Percentiles rank a stretch among this genome's conserved stretches.
phyloP scores from a whole-genome alignment of 2,113 vertebrate genomes.

The Hymenochirus boettgeri region DNA sequence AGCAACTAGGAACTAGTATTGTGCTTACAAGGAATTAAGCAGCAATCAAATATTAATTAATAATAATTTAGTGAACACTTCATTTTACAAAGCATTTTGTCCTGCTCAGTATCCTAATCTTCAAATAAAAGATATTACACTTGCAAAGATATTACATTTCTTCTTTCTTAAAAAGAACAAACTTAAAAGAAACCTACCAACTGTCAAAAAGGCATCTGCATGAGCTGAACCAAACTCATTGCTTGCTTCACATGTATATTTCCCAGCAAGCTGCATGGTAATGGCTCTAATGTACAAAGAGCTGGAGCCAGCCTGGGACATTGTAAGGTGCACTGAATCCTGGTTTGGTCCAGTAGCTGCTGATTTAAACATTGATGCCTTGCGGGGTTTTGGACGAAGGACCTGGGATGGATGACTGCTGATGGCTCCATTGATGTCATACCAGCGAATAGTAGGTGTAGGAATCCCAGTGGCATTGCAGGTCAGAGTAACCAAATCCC shows the following conservation, averaged over 20 bases:
- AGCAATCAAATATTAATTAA: no score
- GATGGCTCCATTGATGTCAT: slow-evolving; percentile 55
- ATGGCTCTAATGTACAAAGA: slow-evolving; percentile 56
- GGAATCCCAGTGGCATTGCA: slow-evolving; percentile 66
- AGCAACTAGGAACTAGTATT: no score
- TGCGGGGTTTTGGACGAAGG: slow-evolving; percentile 52
- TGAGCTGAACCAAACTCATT: slow-evolving; percentile 52
- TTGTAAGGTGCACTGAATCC: slow-evolving; percentile 43
- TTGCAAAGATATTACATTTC: no score
- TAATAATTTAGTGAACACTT: no score
- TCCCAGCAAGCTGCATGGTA: slow-evolving; percentile 46
- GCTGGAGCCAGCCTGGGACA: slow-evolving; percentile 55
- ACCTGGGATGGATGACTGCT: slow-evolving; percentile 49
- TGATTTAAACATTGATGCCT: slow-evolving; percentile 20
- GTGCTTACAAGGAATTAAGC: no score
- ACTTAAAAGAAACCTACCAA: no score
- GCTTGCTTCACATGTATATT: slow-evolving; percentile 56
- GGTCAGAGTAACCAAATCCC: slow-evolving; percentile 54
- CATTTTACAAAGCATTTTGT: no score
- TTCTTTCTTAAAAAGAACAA: no score
- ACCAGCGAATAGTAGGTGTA: slow-evolving; percentile 59
- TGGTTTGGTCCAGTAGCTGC: slow-evolving; percentile 2
- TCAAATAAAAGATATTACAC: no score
- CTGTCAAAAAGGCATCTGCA: slow-evolving; percentile 53
- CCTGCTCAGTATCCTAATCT: no score